Base-by-base conservation (phyloP, 2,113 vertebrate species). In the Osmerus eperlanus region DNA sequence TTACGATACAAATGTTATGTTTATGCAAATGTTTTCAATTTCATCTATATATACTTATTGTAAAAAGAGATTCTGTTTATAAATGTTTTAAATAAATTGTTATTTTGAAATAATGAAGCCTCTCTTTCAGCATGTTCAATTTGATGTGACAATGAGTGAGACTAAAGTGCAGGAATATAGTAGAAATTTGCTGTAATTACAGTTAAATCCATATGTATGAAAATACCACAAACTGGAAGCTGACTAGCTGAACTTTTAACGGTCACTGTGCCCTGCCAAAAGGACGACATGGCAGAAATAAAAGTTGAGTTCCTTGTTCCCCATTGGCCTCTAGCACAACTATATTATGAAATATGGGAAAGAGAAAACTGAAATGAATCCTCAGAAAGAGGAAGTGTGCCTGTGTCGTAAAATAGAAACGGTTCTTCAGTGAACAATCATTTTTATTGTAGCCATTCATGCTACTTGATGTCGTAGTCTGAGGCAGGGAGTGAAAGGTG, bases 361-460 rank as follows among this genome's bases (percentile, higher is more conserved):
- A 81, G 71, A 23, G 55, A 60, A 69, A 75, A 66, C 36, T 65
- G 62, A 76, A 77, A 74, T 70, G 41, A 60, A 23, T 16, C 25
- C 58, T 47, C 16, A 29, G 77, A 83, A 77, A 74, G 18, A 53
- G 79, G 82, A 81, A 84, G 68, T 75, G 25, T 32, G 18, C 4
- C n/a, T 76, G 12, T 18, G 52, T 29, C n/a, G n/a, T 13, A 6
- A 67, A 60, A 55, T 56, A 71, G 29, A 23, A 23, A 14, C 29
- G 62, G 67, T 81, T 79, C 77, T 74, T 18, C 29, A 19, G 14
- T 32, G 32, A 25, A 15, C 6, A 18, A n/a, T 8, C 63, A 62
- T 60, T 68, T 79, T 75, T 74, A 41, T 55, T 74, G 58, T 60
- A 29, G 23, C 23, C 60, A 62, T 15, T 62, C 28, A 28, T 28